Percentiles rank a stretch among this genome's conserved stretches.
Evolutionary conservation across 2,888 invertebrate genomes (phyloP).

Genomic region (Drepana falcataria): DNA sequence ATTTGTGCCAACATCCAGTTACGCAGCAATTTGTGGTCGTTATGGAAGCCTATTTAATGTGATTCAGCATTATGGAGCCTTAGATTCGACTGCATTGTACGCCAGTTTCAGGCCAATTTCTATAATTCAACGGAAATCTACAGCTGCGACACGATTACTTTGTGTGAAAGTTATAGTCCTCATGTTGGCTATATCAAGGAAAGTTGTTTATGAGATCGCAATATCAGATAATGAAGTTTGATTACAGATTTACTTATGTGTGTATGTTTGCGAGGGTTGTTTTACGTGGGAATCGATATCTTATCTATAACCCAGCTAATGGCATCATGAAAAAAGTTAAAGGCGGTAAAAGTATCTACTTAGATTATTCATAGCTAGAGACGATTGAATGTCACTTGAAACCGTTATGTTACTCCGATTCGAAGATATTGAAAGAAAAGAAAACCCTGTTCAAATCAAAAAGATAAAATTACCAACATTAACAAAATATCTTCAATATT

Average conservation of each 20-base stretch:
- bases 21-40: slow-evolving; percentile 48
- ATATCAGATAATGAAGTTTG: slow-evolving; percentile 41
- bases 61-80: slow-evolving; percentile 31
- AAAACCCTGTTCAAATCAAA: too few species aligned
- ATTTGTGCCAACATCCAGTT: slow-evolving; percentile 45
- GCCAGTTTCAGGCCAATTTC: neutral
- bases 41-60: slow-evolving; percentile 46
- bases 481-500: neutral
- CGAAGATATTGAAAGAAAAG: too few species aligned
- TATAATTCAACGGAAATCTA: neutral
- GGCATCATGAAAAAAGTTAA: neutral
- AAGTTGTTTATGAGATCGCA: slow-evolving; percentile 21
- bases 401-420: too few species aligned
- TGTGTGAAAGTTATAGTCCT: neutral
- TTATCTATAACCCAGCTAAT: slow-evolving; percentile 7
- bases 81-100: neutral
- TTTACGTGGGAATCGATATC: slow-evolving; percentile 20
- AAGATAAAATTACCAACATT: too few species aligned
- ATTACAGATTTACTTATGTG: slow-evolving; percentile 26
- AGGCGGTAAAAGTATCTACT: neutral
- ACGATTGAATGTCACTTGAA: too few species aligned
- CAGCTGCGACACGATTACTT: neutral
- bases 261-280: slow-evolving; percentile 27
- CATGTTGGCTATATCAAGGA: slow-evolving; percentile 3
- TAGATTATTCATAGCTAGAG: too few species aligned